Conservation (phyloP, 2,113 vertebrate species). For the Dendropsophus ebraccatus region DNA sequence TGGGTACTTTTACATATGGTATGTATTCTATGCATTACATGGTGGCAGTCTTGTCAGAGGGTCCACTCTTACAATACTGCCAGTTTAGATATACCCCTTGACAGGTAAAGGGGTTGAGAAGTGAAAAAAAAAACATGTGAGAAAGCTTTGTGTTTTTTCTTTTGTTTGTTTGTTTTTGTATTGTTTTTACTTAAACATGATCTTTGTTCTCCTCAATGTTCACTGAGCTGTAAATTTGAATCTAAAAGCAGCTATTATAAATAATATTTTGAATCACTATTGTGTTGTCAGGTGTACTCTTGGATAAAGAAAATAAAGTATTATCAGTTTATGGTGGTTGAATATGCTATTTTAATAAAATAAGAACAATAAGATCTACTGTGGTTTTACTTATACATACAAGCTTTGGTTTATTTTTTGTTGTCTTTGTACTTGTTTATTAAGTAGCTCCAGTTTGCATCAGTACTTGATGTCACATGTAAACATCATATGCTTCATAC, state of each 20-base stretch:
- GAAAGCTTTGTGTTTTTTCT: constrained; percentile 72
- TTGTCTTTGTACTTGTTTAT: no score
- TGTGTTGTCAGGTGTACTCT: constrained; percentile 73
- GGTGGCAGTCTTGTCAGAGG: constrained; percentile 66
- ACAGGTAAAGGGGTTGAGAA: constrained; percentile 42
- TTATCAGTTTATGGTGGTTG: constrained; percentile 82
- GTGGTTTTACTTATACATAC: neutral
- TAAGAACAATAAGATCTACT: neutral
- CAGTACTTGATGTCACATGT: no score
- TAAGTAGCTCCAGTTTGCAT: no score
- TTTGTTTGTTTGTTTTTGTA: constrained; percentile 68
- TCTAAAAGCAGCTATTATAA: constrained; percentile 72
- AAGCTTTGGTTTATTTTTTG: neutral
- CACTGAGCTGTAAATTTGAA: constrained; percentile 76
- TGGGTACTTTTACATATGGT: constrained; percentile 71
- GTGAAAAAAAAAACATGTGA: constrained; percentile 69
- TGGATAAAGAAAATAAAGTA: constrained; percentile 71
- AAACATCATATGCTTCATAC: no score
- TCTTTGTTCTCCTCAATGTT: constrained; percentile 50
- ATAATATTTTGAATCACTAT: constrained; percentile 80
- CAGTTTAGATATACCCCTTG: constrained; percentile 56
- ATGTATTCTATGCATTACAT: constrained; percentile 74
- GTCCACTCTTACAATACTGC: constrained; percentile 60
- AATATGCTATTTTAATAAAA: constrained; percentile 91
- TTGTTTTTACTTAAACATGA: constrained; percentile 56